A percentile compares a stretch with the other conserved stretches of the same genome.
phyloP scores from a whole-genome alignment of 2,797 vertebrate species.

The Nasua narica region DNA sequence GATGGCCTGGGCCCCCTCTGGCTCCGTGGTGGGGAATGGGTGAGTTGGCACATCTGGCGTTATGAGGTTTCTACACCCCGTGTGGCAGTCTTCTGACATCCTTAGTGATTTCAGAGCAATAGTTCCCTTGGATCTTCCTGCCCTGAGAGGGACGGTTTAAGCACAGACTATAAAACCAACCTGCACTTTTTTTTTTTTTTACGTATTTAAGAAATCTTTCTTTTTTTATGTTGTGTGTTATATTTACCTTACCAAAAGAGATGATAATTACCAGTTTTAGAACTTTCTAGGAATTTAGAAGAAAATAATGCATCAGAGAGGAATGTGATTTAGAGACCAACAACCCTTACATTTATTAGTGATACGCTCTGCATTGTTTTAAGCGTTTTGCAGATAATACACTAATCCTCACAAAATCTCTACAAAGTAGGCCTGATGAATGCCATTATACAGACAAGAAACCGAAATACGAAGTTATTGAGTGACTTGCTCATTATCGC shows the following conservation, averaged over 20 bases:
- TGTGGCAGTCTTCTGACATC: neutral
- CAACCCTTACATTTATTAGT: too few relatives aligned
- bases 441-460: neutral
- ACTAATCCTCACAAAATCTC: neutral
- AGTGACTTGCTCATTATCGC: neutral
- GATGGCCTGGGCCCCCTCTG: neutral
- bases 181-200: neutral
- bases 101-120: neutral
- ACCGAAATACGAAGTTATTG: neutral
- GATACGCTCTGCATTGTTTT: neutral
- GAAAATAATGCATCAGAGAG: too few relatives aligned
- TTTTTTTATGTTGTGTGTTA: neutral
- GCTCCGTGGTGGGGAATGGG: neutral
- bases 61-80: too few relatives aligned
- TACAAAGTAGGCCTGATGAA: neutral
- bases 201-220: neutral
- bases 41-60: neutral
- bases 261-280: neutral
- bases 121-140: neutral
- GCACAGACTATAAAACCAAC: neutral
- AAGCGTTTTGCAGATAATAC: neutral
- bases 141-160: neutral
- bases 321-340: neutral
- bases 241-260: neutral
- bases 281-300: neutral